Evolutionary conservation across 2,113 vertebrate species (phyloP), one percentile per base, ranked within the genome.

Genomic region (Nycticryphes semicollaris): DNA sequence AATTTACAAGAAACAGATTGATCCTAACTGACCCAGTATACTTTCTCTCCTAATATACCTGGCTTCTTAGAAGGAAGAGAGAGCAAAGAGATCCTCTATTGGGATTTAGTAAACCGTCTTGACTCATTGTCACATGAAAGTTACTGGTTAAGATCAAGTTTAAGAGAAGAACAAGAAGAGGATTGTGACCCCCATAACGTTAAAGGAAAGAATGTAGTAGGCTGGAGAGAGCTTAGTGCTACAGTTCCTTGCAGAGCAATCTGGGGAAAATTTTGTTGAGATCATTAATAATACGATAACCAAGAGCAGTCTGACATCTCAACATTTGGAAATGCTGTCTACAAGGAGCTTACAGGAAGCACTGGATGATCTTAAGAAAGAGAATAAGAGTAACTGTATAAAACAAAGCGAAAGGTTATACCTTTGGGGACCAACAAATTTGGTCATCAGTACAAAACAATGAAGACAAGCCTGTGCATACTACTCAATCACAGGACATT

Each of bases 371-470:
- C 57, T 33, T 53, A 23, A 87, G 48, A 50, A 94, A 91, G 45
- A 84, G 47, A 84, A 84, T 63, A 79, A 93, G 91, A 87, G 72
- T 51, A 72, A 53, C 51, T 33, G 8, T 70, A 93, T 85, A 68
- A 87, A 96, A 39, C 39, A 53, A 75, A 91, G 78, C 60, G 90
- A 93, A 95, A 95, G 66, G 70, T 56, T 73, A 33, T 69, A 43
- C 57, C 88, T 88, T 76, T 53, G 70, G 78, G 75, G 88, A 95
- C 70, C 78, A 88, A 68, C 73, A 91, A 73, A 72, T 93, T 92
- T 88, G 88, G 35, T 43, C 82, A 76, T 93, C 53, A 53, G 78
- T 66, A 33, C 48, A 50, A 50, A 95, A 91, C 87, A 93, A 79
- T 48, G 48, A 85, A 74, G 95, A 85, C 78, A 90, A 94, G 66